A percentile compares a stretch with the other conserved stretches of the same genome.
Conservation (phyloP, 2,888 invertebrate genomes). For the Euzetes globulus region DNA sequence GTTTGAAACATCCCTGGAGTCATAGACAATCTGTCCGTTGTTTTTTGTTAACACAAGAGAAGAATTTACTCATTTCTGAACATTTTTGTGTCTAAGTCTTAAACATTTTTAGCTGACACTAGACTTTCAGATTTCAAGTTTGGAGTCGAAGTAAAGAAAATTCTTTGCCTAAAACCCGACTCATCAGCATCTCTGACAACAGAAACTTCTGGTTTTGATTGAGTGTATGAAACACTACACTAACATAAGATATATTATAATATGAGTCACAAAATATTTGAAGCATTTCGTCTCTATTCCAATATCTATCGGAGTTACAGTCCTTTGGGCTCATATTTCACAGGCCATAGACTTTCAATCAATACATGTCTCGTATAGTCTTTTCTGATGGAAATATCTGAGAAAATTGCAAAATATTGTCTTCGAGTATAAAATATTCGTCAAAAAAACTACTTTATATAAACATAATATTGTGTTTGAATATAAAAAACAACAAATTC, state of each 20-base stretch:
- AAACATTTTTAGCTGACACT: neutral
- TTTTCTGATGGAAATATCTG: neutral
- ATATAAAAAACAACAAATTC: too few relatives aligned
- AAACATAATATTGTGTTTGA: neutral
- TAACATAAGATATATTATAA: neutral
- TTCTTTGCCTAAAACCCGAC: neutral
- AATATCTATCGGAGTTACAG: neutral
- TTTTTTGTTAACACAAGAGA: neutral
- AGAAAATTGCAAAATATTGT: neutral
- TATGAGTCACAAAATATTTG: neutral
- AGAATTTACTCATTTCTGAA: neutral
- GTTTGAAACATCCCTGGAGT: neutral
- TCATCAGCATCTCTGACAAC: constrained; percentile 8
- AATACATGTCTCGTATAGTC: neutral
- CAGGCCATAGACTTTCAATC: constrained; percentile 19
- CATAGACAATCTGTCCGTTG: constrained; percentile 13
- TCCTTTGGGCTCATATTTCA: constrained; percentile 23
- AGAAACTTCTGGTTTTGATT: constrained; percentile 4
- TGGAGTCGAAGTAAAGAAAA: neutral
- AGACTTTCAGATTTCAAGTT: neutral
- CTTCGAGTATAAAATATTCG: neutral
- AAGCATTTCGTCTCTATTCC: neutral
- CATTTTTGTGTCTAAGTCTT: neutral
- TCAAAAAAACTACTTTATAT: neutral
- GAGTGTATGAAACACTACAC: constrained; percentile 1